These are phyloP conservation scores for Coelopa pilipes DNA, from an alignment of 2,888 invertebrate species.

Conservation along the genomic window DNA sequence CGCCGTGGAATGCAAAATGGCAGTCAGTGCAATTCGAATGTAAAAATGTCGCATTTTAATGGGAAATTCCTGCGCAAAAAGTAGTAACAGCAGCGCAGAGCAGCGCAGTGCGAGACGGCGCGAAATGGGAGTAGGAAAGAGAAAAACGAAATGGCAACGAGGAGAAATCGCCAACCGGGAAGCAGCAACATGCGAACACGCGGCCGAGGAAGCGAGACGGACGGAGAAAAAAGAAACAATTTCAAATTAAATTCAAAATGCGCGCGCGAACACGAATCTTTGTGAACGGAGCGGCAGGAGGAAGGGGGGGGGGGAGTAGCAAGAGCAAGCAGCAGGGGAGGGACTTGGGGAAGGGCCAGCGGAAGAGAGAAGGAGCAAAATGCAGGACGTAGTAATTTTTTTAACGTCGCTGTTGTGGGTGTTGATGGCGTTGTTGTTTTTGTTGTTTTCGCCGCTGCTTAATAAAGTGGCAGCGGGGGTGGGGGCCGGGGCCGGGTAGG, in stretches of 20 bases:
- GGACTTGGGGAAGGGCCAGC: too few relatives aligned
- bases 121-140: background rate
- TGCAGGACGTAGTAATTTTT: too few relatives aligned
- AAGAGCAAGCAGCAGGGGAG: background rate
- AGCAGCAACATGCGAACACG: conserved; percentile 8
- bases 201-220: too few relatives aligned
- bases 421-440: too few relatives aligned
- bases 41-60: conserved; percentile 5
- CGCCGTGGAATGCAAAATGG: background rate
- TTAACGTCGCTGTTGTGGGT: too few relatives aligned
- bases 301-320: background rate
- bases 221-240: background rate
- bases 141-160: background rate
- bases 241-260: conserved; percentile 7
- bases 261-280: background rate
- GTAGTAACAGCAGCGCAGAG: background rate
- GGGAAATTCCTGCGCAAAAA: background rate
- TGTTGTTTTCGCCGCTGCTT: too few relatives aligned
- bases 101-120: background rate
- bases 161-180: background rate
- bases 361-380: background rate
- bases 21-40: background rate
- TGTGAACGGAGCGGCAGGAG: too few relatives aligned
- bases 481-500: too few relatives aligned
- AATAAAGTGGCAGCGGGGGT: too few relatives aligned